Evolutionary conservation across 2,113 vertebrate genomes (phyloP).

Genomic region (Tamias sibiricus): DNA sequence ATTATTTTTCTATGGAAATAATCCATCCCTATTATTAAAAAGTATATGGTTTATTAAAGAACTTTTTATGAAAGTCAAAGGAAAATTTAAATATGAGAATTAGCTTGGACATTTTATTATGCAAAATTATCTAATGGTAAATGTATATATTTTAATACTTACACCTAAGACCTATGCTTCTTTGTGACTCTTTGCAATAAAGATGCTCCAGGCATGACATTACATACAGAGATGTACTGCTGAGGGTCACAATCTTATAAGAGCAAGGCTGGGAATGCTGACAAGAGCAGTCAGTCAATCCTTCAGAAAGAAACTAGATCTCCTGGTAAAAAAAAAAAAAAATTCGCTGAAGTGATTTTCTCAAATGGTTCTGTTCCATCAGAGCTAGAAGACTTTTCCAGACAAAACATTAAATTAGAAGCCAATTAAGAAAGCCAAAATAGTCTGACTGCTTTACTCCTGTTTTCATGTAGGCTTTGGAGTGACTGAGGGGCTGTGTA

Average conservation of each 20-base stretch:
- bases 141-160: neutral
- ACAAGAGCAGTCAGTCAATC: neutral
- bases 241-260: neutral
- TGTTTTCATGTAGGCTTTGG: neutral
- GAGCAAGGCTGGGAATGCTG: neutral
- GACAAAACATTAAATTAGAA: constrained; percentile 65
- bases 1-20: constrained; percentile 17
- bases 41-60: neutral
- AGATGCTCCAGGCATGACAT: neutral
- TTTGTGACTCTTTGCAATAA: neutral
- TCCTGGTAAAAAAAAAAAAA: neutral
- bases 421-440: constrained; percentile 62
- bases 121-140: neutral
- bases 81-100: neutral
- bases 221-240: neutral
- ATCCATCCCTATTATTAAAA: neutral
- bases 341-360: neutral
- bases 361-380: constrained; percentile 31
- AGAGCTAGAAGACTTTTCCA: constrained; percentile 24
- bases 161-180: neutral
- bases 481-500: neutral
- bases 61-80: neutral
- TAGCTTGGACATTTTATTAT: neutral
- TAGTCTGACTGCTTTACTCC: neutral
- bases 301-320: constrained; percentile 53